Evolutionary conservation across 2,888 invertebrate genomes (phyloP), one percentile per base, ranked within the genome.

Genomic region (Xestia c-nigrum): DNA sequence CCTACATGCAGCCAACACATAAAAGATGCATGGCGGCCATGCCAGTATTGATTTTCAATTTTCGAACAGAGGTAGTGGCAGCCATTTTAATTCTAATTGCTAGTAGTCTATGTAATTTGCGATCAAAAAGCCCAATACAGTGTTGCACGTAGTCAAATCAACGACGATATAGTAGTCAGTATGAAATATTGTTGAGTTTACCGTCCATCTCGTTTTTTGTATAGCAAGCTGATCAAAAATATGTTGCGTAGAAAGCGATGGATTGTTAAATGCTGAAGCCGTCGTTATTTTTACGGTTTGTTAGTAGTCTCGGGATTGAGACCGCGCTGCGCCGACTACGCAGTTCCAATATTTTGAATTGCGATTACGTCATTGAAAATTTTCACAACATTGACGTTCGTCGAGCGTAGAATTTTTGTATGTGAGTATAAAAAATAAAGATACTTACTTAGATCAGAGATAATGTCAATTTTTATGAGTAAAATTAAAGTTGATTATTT

Each of bases 311-410:
- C 47, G 64, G 46, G 31, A 68, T 72, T 59, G 10, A 59, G 72
- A 78, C 40, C 69, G 55, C 55, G 67, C 24, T 65, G 75, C 69
- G 64, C 65, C 55, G 70, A 85, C 84, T 89, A 76, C 89, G 88
- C 89, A 89, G 89, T 89, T 83, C 65, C 70, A 77, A 76, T 83
- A 77, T 87, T 83, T 85, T 72, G 72, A 73, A 85, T 68, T 21
- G 55, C 52, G 57, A 50, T 86, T 82, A 84, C 88, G 81, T 83
- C 80, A 88, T 70, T 31, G 52, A 70, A 71, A 74, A 66, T 72
- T 83, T 81, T 78, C 78, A 73, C 38, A 59, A 69, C 63, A 55
- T 43, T 63, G 38, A 16, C 10, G 14, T 31, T 40, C 19, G n/a
- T 40, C 9, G 24, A n/a, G 12, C 24, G 46, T 63, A 19, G 10